A percentile compares a stretch with the other conserved stretches of the same genome.
These are phyloP conservation scores for Crocidura indochinensis DNA, from an alignment of 2,797 vertebrate species.

Conservation along the genomic window DNA sequence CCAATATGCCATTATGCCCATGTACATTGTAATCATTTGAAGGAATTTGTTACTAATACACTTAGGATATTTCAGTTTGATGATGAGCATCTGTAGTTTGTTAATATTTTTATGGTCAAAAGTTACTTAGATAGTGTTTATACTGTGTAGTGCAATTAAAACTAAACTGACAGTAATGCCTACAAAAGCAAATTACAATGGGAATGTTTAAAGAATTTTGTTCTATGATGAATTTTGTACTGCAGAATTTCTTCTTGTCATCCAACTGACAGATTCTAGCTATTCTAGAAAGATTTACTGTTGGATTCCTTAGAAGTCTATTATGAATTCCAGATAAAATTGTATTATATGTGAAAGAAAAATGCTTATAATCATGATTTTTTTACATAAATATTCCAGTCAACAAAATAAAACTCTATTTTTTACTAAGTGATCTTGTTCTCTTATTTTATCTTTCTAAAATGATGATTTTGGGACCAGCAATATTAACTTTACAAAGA, in stretches of 20 bases:
- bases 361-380: constrained; percentile 40
- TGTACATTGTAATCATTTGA: constrained; percentile 60
- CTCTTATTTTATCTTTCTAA: constrained; percentile 37
- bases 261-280: constrained; percentile 34
- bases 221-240: constrained; percentile 10
- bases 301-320: neutral
- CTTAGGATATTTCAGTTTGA: constrained; percentile 41
- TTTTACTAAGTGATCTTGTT: constrained; percentile 42
- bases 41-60: constrained; percentile 22
- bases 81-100: constrained; percentile 52
- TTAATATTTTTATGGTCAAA: constrained; percentile 55
- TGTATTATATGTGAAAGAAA: constrained; percentile 40
- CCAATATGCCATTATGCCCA: constrained; percentile 55
- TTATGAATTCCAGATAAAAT: constrained; percentile 38
- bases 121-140: constrained; percentile 22
- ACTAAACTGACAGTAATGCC: constrained; percentile 45
- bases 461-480: neutral
- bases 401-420: constrained; percentile 47
- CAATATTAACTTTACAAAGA: neutral
- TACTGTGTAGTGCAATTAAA: constrained; percentile 34
- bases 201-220: constrained; percentile 24
- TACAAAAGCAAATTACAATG: constrained; percentile 60
- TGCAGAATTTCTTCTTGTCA: constrained; percentile 65
- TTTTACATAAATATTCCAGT: constrained; percentile 45
- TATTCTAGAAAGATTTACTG: constrained; percentile 41